A percentile compares a stretch with the other conserved stretches of the same genome.
Evolutionary conservation across 2,888 invertebrate species (phyloP).

Genomic region (Diloba caeruleocephala): DNA sequence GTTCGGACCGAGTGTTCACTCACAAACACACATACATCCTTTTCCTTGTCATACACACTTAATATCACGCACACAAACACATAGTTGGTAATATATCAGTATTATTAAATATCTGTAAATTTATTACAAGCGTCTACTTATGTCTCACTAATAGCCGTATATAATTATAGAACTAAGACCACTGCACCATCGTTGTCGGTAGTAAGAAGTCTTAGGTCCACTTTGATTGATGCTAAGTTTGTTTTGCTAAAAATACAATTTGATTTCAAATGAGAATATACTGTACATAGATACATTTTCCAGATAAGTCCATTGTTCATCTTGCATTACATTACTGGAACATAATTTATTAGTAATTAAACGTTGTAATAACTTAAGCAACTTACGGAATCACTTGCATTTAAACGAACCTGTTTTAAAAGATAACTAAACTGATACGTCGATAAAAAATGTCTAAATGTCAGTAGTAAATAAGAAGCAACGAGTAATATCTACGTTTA

Average conservation of each 20-base stretch:
- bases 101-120: constrained; percentile 62
- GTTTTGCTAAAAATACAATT: constrained; percentile 24
- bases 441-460: constrained; percentile 20
- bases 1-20: constrained; percentile 70
- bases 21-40: constrained; percentile 60
- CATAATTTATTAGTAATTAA: constrained; percentile 10
- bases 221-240: constrained; percentile 33
- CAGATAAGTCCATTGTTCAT: constrained; percentile 10
- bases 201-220: constrained; percentile 19
- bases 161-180: constrained; percentile 54
- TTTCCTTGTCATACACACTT: constrained; percentile 60
- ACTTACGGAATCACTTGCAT: constrained; percentile 18
- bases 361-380: constrained; percentile 26
- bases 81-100: constrained; percentile 56
- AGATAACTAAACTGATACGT: constrained; percentile 24
- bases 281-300: constrained; percentile 13
- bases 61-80: constrained; percentile 54
- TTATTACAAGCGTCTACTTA: constrained; percentile 58
- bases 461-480: constrained; percentile 5
- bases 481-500: constrained; percentile 8
- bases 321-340: constrained; percentile 4
- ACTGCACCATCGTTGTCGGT: constrained; percentile 36
- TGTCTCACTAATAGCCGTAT: constrained; percentile 52
- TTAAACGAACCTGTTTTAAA: constrained; percentile 15
- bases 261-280: constrained; percentile 5